Percentiles rank a stretch among this genome's conserved stretches.
phyloP scores from a whole-genome alignment of 1,140 invertebrate genomes.

The Leptinotarsa texana region DNA sequence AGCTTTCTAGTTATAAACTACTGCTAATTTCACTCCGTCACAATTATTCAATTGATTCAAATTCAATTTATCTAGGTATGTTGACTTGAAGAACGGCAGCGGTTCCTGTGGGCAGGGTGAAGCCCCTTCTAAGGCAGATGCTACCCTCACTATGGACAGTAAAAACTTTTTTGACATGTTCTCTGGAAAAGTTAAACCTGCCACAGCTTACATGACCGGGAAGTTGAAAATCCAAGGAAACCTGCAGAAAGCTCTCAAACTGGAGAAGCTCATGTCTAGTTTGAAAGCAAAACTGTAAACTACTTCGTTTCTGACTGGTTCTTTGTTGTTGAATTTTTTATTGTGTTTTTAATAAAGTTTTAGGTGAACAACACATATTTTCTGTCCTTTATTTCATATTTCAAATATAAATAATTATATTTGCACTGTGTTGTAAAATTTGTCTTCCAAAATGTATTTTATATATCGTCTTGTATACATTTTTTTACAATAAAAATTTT shows the following conservation, averaged over 20 bases:
- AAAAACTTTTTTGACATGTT: slow-evolving; percentile 80
- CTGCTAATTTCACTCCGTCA: too few relatives aligned
- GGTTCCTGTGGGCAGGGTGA: slow-evolving; percentile 81
- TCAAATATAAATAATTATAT: too few relatives aligned
- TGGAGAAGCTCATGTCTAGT: slow-evolving; percentile 90
- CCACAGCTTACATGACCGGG: slow-evolving; percentile 93
- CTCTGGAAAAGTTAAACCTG: slow-evolving; percentile 84
- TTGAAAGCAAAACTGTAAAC: slow-evolving; percentile 74
- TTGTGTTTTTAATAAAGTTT: too few relatives aligned
- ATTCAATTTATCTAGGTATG: slow-evolving; percentile 56
- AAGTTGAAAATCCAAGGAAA: slow-evolving; percentile 95
- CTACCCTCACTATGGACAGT: slow-evolving; percentile 83
- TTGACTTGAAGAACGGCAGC: slow-evolving; percentile 87
- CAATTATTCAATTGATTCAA: too few relatives aligned
- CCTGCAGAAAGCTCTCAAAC: slow-evolving; percentile 91
- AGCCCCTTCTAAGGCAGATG: slow-evolving; percentile 72
- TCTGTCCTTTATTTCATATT: too few relatives aligned
- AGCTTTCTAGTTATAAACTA: too few relatives aligned
- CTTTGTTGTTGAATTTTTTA: neutral
- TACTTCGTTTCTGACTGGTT: neutral
- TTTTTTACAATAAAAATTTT: too few relatives aligned
- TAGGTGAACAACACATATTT: too few relatives aligned
- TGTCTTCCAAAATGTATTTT: too few relatives aligned
- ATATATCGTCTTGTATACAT: too few relatives aligned
- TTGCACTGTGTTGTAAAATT: too few relatives aligned